phyloP scores from a whole-genome alignment of 2,797 vertebrate species.

The Enteromius trimaculatus region DNA sequence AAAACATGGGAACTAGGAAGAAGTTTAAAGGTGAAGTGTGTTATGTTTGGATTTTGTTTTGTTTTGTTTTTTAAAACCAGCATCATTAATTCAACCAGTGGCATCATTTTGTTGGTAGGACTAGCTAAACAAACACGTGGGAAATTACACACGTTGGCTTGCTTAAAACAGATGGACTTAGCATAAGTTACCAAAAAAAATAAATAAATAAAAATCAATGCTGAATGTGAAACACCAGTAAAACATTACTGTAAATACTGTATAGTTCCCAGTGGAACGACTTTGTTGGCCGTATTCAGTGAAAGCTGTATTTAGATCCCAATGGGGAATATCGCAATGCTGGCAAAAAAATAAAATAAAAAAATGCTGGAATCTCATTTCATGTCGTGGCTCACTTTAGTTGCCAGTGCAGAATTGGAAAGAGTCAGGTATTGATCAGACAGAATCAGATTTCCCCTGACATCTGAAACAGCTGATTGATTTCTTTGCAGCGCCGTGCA shows the following conservation, averaged over 20 bases:
- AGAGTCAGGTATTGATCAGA: constrained; percentile 48
- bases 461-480: constrained; percentile 55
- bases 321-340: neutral
- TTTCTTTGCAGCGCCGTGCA: constrained; percentile 34
- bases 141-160: neutral
- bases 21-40: neutral
- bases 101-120: neutral
- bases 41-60: neutral
- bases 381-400: constrained; percentile 9
- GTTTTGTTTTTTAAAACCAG: neutral
- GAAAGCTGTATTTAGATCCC: neutral
- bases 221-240: constrained; percentile 1
- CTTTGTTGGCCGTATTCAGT: neutral
- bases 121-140: neutral
- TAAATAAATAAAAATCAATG: neutral
- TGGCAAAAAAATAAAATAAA: neutral
- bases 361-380: constrained; percentile 42
- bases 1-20: neutral
- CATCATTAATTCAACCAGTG: neutral
- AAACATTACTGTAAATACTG: neutral
- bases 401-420: constrained; percentile 31
- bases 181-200: neutral
- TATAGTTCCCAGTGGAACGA: neutral
- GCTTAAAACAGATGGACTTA: neutral
- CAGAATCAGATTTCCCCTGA: constrained; percentile 60